Evolutionary conservation across 2,797 vertebrate species (phyloP).

Genomic region (Sebastolobus altivelis): DNA sequence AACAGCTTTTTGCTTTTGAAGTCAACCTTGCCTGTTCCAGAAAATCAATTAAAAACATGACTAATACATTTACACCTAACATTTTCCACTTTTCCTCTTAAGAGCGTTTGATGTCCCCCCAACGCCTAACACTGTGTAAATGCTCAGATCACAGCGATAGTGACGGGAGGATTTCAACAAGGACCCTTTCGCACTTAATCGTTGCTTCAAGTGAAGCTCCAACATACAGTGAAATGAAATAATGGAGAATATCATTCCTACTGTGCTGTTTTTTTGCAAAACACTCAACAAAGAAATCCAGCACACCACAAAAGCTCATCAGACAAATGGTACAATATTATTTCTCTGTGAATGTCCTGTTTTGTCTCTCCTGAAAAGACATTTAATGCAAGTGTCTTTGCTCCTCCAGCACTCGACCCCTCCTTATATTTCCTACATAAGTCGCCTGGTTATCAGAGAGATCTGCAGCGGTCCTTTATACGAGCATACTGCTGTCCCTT

Average conservation of each 20-base stretch:
- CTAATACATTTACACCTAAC: constrained; percentile 76
- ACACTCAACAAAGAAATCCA: constrained; percentile 19
- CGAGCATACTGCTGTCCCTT: constrained; percentile 57
- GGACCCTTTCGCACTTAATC: constrained; percentile 50
- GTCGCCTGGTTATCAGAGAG: constrained; percentile 68
- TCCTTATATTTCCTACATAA: constrained; percentile 23
- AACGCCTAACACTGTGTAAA: constrained; percentile 58
- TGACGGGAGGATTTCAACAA: constrained; percentile 52
- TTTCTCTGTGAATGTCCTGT: constrained; percentile 14
- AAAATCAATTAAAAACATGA: constrained; percentile 80
- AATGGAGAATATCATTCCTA: constrained; percentile 54
- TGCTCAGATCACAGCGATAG: constrained; percentile 73
- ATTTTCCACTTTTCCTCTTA: constrained; percentile 69
- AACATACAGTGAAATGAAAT: constrained; percentile 65
- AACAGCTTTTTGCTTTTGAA: constrained; percentile 75
- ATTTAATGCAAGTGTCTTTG: constrained; percentile 3
- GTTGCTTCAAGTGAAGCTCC: constrained; percentile 57
- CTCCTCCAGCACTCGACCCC: neutral
- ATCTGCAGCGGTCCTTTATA: constrained; percentile 74
- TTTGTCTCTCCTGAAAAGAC: constrained; percentile 38
- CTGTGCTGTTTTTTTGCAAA: constrained; percentile 44
- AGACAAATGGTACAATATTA: constrained; percentile 9
- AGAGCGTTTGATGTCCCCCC: constrained; percentile 69
- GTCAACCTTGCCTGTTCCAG: constrained; percentile 64
- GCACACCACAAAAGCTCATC: constrained; percentile 28